phyloP scores from a whole-genome alignment of 2,113 vertebrate genomes.

The Felis chaus region DNA sequence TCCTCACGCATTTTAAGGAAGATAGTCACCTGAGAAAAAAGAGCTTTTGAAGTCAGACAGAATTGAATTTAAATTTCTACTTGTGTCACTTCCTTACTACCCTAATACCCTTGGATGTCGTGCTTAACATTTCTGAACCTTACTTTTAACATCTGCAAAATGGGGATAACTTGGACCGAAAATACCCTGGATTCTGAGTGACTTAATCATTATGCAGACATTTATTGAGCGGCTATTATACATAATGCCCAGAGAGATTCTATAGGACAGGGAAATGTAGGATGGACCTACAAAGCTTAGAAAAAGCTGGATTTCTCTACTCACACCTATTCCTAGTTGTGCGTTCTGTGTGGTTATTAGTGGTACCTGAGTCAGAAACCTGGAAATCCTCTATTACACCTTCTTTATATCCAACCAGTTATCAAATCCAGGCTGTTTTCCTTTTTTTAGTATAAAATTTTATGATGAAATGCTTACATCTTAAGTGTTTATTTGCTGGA shows the following conservation, averaged over 20 bases:
- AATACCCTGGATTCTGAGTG: background rate
- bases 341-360: background rate
- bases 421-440: background rate
- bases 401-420: background rate
- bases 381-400: background rate
- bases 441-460: background rate
- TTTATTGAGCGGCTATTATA: background rate
- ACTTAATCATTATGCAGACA: background rate
- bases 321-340: background rate
- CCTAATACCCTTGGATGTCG: background rate
- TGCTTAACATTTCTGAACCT: background rate
- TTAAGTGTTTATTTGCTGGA: background rate
- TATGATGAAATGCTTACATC: background rate
- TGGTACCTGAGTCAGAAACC: background rate
- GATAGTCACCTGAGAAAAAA: background rate
- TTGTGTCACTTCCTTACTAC: background rate
- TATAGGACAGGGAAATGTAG: background rate
- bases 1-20: background rate
- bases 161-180: background rate
- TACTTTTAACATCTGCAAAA: background rate
- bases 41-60: background rate
- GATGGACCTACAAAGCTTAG: background rate
- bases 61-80: background rate
- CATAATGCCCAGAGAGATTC: background rate
- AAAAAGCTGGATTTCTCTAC: background rate